Base-by-base conservation (phyloP, 2,888 invertebrate species). In the Lithophane socia region DNA sequence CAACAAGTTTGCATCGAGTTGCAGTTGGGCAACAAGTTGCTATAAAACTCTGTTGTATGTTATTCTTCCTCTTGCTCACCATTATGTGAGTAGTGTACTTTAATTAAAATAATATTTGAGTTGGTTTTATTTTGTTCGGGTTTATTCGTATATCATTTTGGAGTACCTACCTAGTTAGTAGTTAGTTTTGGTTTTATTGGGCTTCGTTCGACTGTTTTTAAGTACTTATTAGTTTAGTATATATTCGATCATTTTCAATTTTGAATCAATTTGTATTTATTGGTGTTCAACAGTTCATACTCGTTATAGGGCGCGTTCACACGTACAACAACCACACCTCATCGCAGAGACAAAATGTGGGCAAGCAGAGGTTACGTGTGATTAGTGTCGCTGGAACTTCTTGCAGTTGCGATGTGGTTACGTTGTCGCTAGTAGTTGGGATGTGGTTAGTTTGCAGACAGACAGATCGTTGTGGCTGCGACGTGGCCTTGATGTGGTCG, bases 1-100 rank as follows among this genome's bases (percentile, higher is more conserved):
- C 80, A 71, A 72, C 81, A 80, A 78, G 61, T 85, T 80, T 70
- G 47, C 24, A 60, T 42, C 4, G 42, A 21, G 10, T 58, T 56
- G 60, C 66, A 37, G 54, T 75, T 75, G 54, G 61, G 71, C 73
- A 77, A 78, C 80, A 87, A 78, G 81, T 83, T 70, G 61, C 3
- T 49, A 9, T 54, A 54, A 65, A 84, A 72, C 18, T 58, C n/a
- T 24, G 42, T 7, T 60, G 13, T 61, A 21, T 65, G 65, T 47
- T 71, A 52, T 52, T 47, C 24, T 68, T 68, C n/a, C 24, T 37
- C 18, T 44, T 69, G n/a, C 0, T 73, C 8, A 21, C 4, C 8
- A 21, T 24, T 75, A 12, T 60, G 12, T 64, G n/a, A 16, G 13
- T 56, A 65, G n/a, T 52, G 5, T 49, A 21, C 24, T 44, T 58